Evolutionary conservation across 2,888 invertebrate species (phyloP).

Genomic region (Anticlea derivata): DNA sequence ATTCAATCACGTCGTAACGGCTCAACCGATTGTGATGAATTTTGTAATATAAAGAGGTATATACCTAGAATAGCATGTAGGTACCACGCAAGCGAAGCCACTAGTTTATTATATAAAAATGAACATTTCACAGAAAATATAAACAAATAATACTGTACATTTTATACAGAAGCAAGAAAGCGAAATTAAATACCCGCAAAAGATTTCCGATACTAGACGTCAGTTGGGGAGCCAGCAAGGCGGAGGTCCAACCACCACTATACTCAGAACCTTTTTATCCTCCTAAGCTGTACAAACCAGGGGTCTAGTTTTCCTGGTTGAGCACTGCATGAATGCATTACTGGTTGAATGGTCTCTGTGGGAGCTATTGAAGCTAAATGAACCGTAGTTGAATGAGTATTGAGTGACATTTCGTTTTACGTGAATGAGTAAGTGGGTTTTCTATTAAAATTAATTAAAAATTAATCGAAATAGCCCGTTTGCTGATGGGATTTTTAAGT

Average conservation of each 20-base stretch:
- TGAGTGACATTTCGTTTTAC: constrained; percentile 17
- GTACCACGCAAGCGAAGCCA: no score
- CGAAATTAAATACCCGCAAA: constrained; percentile 18
- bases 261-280: constrained; percentile 7
- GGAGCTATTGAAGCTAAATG: constrained; percentile 46
- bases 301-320: constrained; percentile 32
- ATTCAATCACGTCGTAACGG: no score
- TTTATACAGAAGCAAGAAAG: constrained; percentile 12
- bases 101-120: no score
- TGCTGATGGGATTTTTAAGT: no score
- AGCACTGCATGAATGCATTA: constrained; percentile 47
- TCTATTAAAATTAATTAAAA: constrained; percentile 5
- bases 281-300: not conserved
- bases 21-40: no score
- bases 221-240: constrained; percentile 22
- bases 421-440: not conserved
- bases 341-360: constrained; percentile 48
- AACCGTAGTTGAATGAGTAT: constrained; percentile 42
- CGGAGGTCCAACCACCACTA: constrained; percentile 19
- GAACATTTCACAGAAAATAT: constrained; percentile 9
- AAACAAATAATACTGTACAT: constrained; percentile 9
- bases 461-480: no score
- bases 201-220: constrained; percentile 28
- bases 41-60: no score
- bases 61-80: no score